Evolutionary conservation across 2,888 invertebrate species (phyloP), one percentile per base, ranked within the genome.

Genomic region (Petrolisthes cinctipes): DNA sequence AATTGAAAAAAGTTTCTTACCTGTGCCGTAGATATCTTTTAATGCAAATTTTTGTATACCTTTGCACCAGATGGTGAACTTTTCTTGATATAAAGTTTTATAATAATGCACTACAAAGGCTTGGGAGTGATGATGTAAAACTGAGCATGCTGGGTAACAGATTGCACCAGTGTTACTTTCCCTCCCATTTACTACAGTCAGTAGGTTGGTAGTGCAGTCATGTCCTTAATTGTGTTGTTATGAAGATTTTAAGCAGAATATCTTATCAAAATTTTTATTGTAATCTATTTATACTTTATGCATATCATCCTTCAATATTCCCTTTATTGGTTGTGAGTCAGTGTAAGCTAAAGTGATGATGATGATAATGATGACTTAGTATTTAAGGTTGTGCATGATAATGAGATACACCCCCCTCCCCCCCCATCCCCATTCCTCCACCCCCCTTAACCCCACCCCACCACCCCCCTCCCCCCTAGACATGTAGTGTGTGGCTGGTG

Each of bases 221-320:
- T 81, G 51, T 81, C 66, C 11, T 53, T 37, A 37, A 54, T 83
- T 86, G 68, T 86, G 81, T 86, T 86, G 81, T 86, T 86, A 86
- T 81, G 57, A 81, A 86, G 73, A 81, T 86, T 86, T 86, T 86
- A 86, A 86, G 85, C 85, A 86, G 81, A 85, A 85, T 80, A 86
- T 71, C 85, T 86, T 86, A 86, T 86, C 85, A 80, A 85, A 86
- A 81, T 86, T 86, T 86, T 81, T 86, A 86, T 86, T 86, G 80
- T 80, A 80, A 73, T 81, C 78, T 86, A 86, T 86, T 81, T 86
- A 86, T 86, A 81, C 85, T 81, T 53, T 83, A 86, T 80, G 80
- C 85, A 86, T 75, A 81, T 86, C 81, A 86, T 57, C 75, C 81
- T 86, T 80, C 73, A 80, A 85, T 56, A 86, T 86, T 86, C 85